Conservation (phyloP, 1,140 invertebrate genomes). For the Mylabris phalerata region DNA sequence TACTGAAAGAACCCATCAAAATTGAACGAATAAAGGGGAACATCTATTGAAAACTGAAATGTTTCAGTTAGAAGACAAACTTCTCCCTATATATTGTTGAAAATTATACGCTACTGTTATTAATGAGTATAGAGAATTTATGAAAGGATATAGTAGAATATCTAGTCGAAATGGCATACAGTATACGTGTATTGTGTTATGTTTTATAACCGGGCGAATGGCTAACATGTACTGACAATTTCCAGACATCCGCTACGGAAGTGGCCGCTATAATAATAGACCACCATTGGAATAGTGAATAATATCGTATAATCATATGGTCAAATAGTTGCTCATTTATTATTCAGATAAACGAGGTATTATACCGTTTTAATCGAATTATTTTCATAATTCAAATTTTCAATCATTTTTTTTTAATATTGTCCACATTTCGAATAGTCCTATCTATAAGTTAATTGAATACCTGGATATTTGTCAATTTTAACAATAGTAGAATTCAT, state of each 20-base stretch:
- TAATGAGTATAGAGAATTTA: too few species aligned
- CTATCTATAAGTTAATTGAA: constrained; percentile 33
- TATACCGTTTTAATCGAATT: too few species aligned
- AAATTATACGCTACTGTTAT: too few species aligned
- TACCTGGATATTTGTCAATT: constrained; percentile 25
- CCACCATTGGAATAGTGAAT: constrained; percentile 14
- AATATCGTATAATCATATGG: constrained; percentile 19
- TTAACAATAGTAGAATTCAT: constrained; percentile 11
- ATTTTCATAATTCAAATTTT: too few species aligned
- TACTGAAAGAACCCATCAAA: too few species aligned
- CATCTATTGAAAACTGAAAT: too few species aligned
- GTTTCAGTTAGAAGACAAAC: too few species aligned
- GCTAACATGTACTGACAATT: constrained; percentile 16
- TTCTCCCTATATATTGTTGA: too few species aligned
- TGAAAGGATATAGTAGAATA: too few species aligned
- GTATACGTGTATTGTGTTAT: not conserved
- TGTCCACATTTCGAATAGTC: constrained; percentile 3
- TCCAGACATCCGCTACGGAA: constrained; percentile 16
- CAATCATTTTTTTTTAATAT: too few species aligned
- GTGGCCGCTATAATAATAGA: constrained; percentile 15
- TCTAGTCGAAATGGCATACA: too few species aligned
- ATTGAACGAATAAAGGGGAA: too few species aligned
- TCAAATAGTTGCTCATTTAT: constrained; percentile 17
- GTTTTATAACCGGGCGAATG: not conserved
- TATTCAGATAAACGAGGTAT: not conserved